These are phyloP conservation scores for Papilio demoleus DNA, from an alignment of 2,888 invertebrate genomes.

Conservation along the genomic window DNA sequence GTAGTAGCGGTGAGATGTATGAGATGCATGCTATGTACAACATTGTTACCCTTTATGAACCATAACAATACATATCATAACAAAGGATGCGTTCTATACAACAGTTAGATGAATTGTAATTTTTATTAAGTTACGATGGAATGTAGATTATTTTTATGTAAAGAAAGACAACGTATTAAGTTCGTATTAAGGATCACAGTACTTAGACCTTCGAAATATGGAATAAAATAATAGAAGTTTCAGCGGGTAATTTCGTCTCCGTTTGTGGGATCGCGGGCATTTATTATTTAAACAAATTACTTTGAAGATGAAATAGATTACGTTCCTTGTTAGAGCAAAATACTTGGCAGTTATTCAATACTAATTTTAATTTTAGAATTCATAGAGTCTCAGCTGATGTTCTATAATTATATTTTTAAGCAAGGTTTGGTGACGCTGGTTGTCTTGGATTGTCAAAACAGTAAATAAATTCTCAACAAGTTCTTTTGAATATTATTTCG, in stretches of 20 bases:
- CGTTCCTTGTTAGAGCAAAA: conserved; percentile 51
- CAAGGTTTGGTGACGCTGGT: conserved; percentile 10
- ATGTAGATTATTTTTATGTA: background rate
- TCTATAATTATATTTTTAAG: conserved; percentile 28
- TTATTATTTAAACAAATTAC: conserved; percentile 8
- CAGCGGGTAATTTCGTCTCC: background rate
- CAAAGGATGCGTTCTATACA: too few relatives aligned
- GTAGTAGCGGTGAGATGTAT: too few relatives aligned
- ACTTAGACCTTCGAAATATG: too few relatives aligned
- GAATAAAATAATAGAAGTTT: too few relatives aligned
- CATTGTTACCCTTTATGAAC: too few relatives aligned
- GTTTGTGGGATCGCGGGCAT: background rate
- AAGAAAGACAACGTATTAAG: too few relatives aligned
- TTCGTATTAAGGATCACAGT: too few relatives aligned
- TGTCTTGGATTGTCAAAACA: background rate
- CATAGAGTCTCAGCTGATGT: conserved; percentile 42
- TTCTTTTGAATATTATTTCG: background rate
- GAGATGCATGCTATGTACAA: too few relatives aligned
- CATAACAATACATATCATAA: too few relatives aligned
- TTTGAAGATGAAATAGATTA: conserved; percentile 44
- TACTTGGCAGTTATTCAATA: conserved; percentile 63
- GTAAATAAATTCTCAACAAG: conserved; percentile 1
- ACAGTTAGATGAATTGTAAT: background rate
- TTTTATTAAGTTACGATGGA: background rate
- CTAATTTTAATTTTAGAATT: conserved; percentile 53